phyloP scores from a whole-genome alignment of 2,113 vertebrate genomes.

The Bathybates hornii region DNA sequence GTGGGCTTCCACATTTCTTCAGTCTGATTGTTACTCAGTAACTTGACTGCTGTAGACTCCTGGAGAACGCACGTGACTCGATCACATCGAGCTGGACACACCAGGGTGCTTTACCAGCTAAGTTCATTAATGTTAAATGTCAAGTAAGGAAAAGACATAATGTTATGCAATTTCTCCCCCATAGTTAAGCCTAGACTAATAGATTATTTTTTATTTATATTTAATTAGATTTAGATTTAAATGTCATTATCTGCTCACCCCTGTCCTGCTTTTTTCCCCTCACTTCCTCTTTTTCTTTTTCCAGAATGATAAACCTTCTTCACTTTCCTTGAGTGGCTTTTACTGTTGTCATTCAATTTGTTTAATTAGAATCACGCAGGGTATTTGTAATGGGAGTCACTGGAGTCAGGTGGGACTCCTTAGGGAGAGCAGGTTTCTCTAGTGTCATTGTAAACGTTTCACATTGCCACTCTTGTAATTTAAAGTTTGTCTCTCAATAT shows the following conservation, averaged over 20 bases:
- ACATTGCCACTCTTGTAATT: neutral
- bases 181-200: neutral
- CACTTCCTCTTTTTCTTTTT: fast-evolving
- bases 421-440: neutral
- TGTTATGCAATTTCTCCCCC: neutral
- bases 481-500: neutral
- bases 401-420: neutral
- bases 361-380: neutral
- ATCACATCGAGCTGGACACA: neutral
- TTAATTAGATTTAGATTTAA: neutral
- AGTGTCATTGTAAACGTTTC: neutral
- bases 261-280: fast-evolving
- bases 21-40: neutral
- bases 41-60: neutral
- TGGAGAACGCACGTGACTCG: neutral
- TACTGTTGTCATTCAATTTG: neutral
- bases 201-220: neutral
- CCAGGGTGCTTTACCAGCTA: neutral
- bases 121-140: neutral
- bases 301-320: neutral
- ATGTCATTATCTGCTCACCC: neutral
- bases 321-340: neutral
- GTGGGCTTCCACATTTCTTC: neutral
- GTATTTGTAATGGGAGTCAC: neutral
- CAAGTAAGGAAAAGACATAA: neutral